Evolutionary conservation across 2,888 invertebrate genomes (phyloP).

Genomic region (Diloba caeruleocephala): DNA sequence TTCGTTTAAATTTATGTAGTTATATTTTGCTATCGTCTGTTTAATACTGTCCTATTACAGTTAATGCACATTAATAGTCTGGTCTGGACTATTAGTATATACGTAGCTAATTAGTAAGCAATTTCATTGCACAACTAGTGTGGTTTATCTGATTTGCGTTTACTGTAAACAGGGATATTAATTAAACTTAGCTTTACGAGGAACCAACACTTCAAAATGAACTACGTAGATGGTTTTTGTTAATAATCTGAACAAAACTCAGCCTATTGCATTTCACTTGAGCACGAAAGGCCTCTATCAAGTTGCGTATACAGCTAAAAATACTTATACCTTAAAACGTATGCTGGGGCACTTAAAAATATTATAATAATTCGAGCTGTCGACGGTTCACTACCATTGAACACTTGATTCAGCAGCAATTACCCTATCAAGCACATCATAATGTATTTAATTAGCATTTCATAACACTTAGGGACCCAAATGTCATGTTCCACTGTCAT

Average conservation of each 20-base stretch:
- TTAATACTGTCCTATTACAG: conserved; percentile 48
- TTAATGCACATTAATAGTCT: conserved; percentile 33
- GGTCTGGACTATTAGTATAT: conserved; percentile 16
- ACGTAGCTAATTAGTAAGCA: conserved; percentile 17
- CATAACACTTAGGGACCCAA: conserved; percentile 60
- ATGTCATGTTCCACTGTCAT: conserved; percentile 64
- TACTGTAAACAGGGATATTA: conserved; percentile 17
- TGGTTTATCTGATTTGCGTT: conserved; percentile 12
- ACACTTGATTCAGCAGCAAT: conserved; percentile 54
- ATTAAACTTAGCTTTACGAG: conserved; percentile 25
- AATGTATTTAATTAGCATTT: conserved; percentile 68
- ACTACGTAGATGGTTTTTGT: no score
- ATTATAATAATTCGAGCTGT: conserved; percentile 58
- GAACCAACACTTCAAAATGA: conserved; percentile 22
- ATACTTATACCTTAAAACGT: conserved; percentile 4
- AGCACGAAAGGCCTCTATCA: no score
- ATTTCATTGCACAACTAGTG: conserved; percentile 22
- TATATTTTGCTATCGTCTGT: conserved; percentile 64
- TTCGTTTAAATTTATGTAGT: conserved; percentile 66
- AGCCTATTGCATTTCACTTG: no score
- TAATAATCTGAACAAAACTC: no score
- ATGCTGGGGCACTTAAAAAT: conserved; percentile 20
- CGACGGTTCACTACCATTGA: conserved; percentile 62
- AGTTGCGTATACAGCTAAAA: no score
- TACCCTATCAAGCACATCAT: conserved; percentile 58